Base-by-base conservation (phyloP, 2,888 invertebrate species). In the Marronus borbonicus region DNA sequence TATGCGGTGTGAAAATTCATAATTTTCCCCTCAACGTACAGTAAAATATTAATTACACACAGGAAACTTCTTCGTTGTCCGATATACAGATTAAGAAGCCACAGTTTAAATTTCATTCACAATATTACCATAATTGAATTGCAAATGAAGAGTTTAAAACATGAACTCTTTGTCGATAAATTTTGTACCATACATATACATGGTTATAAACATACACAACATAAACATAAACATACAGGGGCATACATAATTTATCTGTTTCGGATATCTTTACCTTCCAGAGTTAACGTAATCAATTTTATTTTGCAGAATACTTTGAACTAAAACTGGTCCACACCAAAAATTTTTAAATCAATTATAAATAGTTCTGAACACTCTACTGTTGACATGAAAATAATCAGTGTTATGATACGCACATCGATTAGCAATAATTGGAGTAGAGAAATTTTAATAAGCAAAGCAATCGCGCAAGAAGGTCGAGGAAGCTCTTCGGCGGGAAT, bases 221-320 rank as follows among this genome's bases (percentile, higher is more conserved):
- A 17, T 17, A 17, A 17, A 17, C 17, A 17, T 17, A 17, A 17
- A 17, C 55, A 58, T 58, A 20, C 55, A 58, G 55, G n/a, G n/a
- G 55, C 7, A 58, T 58, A 58, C 20, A 58, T 44, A 44, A 12
- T 44, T 44, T 44, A 44, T 12, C 12, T 44, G 44, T 44, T 8
- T 44, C 44, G 8, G 44, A 44, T 44, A 44, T 44, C 44, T 44
- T 44, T 12, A 44, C 8, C 12, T 44, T 44, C 44, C 8, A 44
- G 8, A 44, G 44, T 12, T 12, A 5, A 12, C 44, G 44, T 44
- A 44, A 44, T 12, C 84, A 82, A 84, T 83, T 81, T 81, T 83
- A 83, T 81, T 80, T 81, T 81, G 31, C 78, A 72, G 58, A 76
- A 69, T 68, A 75, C 68, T 69, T 70, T 69, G 68, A 78, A 65